Evolutionary conservation across 2,113 vertebrate species (phyloP).

Genomic region (Planiliza haematocheilus): DNA sequence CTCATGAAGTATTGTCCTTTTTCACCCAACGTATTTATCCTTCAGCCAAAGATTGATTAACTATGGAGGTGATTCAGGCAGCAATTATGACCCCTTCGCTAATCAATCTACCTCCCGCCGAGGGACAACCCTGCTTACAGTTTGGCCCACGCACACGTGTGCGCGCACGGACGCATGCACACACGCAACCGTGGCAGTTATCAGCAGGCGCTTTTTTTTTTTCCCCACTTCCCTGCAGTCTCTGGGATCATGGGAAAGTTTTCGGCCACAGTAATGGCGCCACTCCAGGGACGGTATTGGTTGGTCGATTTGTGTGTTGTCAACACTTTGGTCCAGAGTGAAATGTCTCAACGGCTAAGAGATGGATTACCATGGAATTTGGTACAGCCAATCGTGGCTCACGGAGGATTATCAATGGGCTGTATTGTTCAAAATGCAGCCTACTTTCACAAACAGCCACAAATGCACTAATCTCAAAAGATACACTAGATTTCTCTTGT

Average conservation of each 20-base stretch:
- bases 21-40: conserved; percentile 78
- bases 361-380: conserved; percentile 27
- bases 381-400: neutral
- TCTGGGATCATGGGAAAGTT: conserved; percentile 69
- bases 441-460: too few relatives aligned
- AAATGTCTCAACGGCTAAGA: conserved; percentile 17
- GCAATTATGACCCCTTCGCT: conserved; percentile 83
- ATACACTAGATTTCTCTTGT: neutral
- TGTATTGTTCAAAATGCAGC: conserved; percentile 6
- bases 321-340: neutral
- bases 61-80: conserved; percentile 76
- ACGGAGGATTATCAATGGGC: conserved; percentile 5
- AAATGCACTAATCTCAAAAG: neutral
- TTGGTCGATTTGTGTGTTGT: neutral
- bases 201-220: conserved; percentile 37
- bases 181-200: conserved; percentile 33
- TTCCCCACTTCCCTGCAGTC: neutral
- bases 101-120: conserved; percentile 74
- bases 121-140: conserved; percentile 56
- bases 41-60: conserved; percentile 82
- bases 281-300: conserved; percentile 27
- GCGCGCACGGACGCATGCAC: neutral
- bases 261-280: conserved; percentile 20
- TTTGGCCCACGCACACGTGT: conserved; percentile 2
- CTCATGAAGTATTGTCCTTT: conserved; percentile 80